phyloP scores from a whole-genome alignment of 2,113 vertebrate genomes.

The Brachionichthys hirsutus region DNA sequence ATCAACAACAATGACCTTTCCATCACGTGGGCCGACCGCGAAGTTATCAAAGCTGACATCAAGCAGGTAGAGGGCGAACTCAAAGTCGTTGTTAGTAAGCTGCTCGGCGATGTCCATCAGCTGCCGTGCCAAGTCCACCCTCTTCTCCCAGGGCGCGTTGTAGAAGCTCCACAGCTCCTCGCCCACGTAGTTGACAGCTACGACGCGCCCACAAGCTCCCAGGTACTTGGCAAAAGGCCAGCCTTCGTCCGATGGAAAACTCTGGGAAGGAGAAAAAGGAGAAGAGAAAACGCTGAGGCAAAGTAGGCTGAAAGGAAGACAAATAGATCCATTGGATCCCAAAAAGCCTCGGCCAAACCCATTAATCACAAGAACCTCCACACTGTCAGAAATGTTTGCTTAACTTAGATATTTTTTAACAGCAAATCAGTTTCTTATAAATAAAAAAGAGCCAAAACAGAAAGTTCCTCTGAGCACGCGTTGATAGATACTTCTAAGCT shows the following conservation, averaged over 20 bases:
- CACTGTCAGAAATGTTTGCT: slow-evolving; percentile 34
- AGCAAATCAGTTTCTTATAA: slow-evolving; percentile 17
- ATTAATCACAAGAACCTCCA: slow-evolving; percentile 15
- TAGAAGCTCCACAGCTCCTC: slow-evolving; percentile 99
- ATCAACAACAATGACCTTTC: slow-evolving; percentile 98
- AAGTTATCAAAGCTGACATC: slow-evolving; percentile 99
- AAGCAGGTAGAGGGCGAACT: slow-evolving; percentile 98
- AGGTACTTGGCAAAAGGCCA: slow-evolving; percentile 99
- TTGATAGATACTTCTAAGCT: slow-evolving; percentile 36
- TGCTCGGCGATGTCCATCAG: slow-evolving; percentile 99
- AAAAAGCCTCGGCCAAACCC: slow-evolving; percentile 22
- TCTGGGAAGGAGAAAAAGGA: slow-evolving; percentile 75
- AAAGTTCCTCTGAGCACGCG: slow-evolving; percentile 30
- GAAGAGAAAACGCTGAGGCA: background rate
- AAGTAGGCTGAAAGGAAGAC: slow-evolving; percentile 15
- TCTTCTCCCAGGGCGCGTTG: slow-evolving; percentile 93
- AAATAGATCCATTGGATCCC: slow-evolving; percentile 10
- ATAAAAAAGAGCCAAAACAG: slow-evolving; percentile 24
- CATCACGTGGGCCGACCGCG: slow-evolving; percentile 93
- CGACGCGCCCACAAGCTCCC: slow-evolving; percentile 95
- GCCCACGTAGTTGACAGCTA: slow-evolving; percentile 96
- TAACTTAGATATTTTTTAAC: slow-evolving; percentile 7
- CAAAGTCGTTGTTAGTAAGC: slow-evolving; percentile 99
- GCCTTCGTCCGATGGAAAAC: slow-evolving; percentile 97
- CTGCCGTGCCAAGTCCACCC: slow-evolving; percentile 94